phyloP scores from a whole-genome alignment of 2,888 invertebrate species.

The Neuroscelio doddi region DNA sequence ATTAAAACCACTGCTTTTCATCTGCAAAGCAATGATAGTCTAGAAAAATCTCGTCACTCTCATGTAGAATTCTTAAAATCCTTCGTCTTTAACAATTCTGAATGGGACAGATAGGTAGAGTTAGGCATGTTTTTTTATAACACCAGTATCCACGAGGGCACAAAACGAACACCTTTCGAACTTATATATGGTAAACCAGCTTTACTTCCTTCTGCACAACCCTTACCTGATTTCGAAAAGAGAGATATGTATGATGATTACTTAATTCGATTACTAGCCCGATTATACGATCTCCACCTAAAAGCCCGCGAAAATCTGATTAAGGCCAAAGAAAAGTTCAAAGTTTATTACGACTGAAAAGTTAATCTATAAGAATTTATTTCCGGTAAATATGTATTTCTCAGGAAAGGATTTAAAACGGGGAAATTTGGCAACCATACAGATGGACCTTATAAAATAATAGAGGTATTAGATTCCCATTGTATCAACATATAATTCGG shows the following conservation, averaged over 20 bases:
- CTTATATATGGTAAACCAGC: slow-evolving; percentile 25
- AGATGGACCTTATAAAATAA: too few species aligned
- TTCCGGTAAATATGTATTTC: too few species aligned
- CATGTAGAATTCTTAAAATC: too few species aligned
- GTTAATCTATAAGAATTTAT: too few species aligned
- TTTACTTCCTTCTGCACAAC: neutral
- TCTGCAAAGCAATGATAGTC: slow-evolving; percentile 41
- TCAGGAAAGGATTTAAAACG: too few species aligned
- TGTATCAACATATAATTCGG: too few species aligned
- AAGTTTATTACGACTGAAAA: slow-evolving; percentile 29
- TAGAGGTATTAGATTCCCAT: too few species aligned
- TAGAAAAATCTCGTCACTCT: slow-evolving; percentile 45
- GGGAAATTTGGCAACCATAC: too few species aligned
- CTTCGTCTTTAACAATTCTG: slow-evolving; percentile 19
- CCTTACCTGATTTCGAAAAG: neutral
- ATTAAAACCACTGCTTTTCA: too few species aligned
- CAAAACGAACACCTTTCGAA: too few species aligned
- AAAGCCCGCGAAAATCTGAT: slow-evolving; percentile 27
- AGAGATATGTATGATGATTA: slow-evolving; percentile 12
- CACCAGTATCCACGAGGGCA: slow-evolving; percentile 29
- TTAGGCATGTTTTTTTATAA: too few species aligned
- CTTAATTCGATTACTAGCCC: slow-evolving; percentile 12
- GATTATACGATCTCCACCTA: slow-evolving; percentile 16
- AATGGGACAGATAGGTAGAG: slow-evolving; percentile 47
- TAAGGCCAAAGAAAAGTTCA: slow-evolving; percentile 29